A percentile compares a stretch with the other conserved stretches of the same genome.
phyloP scores from a whole-genome alignment of 2,888 invertebrate species.

The Trichogramma evanescens region DNA sequence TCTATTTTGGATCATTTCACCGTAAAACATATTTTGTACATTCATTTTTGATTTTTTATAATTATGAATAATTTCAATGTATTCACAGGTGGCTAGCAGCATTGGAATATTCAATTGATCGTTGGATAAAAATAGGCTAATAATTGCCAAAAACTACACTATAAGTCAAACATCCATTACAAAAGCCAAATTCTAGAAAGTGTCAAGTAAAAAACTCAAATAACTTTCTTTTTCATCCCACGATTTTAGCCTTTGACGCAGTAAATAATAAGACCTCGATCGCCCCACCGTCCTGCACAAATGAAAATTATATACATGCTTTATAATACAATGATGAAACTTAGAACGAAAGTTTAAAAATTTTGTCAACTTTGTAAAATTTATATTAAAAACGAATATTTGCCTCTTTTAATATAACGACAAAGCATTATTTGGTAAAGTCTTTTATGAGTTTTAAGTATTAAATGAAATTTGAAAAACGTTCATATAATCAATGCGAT shows the following conservation, averaged over 20 bases:
- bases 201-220: too few relatives aligned
- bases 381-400: constrained; percentile 18
- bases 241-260: background rate
- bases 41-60: background rate
- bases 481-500: too few relatives aligned
- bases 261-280: background rate
- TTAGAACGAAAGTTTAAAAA: constrained; percentile 16
- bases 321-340: constrained; percentile 9
- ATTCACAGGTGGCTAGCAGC: constrained; percentile 82
- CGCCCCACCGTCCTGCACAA: constrained; percentile 10
- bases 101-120: constrained; percentile 87
- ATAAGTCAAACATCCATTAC: constrained; percentile 17
- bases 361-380: constrained; percentile 11
- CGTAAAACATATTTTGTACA: background rate
- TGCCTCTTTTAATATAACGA: constrained; percentile 18
- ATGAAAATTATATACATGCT: constrained; percentile 4
- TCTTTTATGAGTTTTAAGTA: too few relatives aligned
- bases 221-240: background rate
- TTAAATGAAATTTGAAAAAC: too few relatives aligned
- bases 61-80: constrained; percentile 15
- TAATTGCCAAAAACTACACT: constrained; percentile 26
- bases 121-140: constrained; percentile 80
- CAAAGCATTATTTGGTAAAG: background rate
- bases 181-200: too few relatives aligned
- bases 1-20: constrained; percentile 5